Conservation (phyloP, 35 echinoderm and acorn worm genomes). For the Chiridota heheva region DNA sequence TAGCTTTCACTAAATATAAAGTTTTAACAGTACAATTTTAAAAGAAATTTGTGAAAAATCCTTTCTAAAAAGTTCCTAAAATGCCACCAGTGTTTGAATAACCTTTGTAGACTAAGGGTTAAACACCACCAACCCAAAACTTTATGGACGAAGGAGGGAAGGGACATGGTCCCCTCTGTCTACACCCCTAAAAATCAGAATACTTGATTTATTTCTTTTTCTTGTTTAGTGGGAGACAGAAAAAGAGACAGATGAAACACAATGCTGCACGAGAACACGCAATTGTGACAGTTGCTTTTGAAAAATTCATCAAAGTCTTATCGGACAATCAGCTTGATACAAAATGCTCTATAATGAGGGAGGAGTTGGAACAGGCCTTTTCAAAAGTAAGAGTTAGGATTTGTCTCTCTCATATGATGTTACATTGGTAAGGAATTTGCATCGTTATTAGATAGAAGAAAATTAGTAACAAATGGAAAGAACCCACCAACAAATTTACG, state of each 20-base stretch:
- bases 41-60: too few species aligned
- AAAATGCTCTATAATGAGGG: constrained; percentile 47
- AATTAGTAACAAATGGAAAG: too few species aligned
- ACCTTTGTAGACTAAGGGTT: too few species aligned
- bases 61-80: too few species aligned
- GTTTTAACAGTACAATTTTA: too few species aligned
- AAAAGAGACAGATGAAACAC: constrained; percentile 22
- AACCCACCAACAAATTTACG: too few species aligned
- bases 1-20: too few species aligned
- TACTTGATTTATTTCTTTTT: neutral
- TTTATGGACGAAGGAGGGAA: too few species aligned
- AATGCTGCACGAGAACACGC: constrained; percentile 39
- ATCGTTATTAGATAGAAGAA: too few species aligned
- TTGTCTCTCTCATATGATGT: neutral
- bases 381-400: constrained; percentile 51
- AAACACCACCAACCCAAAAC: too few species aligned
- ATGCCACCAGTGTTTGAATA: too few species aligned
- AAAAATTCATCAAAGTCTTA: constrained; percentile 68
- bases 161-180: neutral
- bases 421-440: neutral
- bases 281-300: constrained; percentile 56
- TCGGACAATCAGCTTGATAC: constrained; percentile 52
- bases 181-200: neutral
- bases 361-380: constrained; percentile 73
- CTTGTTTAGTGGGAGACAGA: constrained; percentile 43